Percentiles rank a stretch among this genome's conserved stretches.
These are phyloP conservation scores for Emmelina monodactyla DNA, from an alignment of 2,888 invertebrate species.

Conservation along the genomic window DNA sequence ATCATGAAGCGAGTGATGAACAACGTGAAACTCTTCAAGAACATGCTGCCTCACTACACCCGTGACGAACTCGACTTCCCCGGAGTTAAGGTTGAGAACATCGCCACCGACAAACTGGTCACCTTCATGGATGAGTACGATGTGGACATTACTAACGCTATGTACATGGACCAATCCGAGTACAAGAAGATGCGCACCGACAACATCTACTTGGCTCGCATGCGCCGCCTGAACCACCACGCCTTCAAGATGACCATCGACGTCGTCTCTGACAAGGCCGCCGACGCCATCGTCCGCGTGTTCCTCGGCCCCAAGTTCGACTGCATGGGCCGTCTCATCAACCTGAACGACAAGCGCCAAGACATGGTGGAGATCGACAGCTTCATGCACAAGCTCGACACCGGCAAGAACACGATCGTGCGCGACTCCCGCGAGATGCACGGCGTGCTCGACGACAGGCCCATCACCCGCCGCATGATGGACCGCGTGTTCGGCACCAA, in stretches of 20 bases:
- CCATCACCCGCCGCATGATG: slow-evolving; percentile 38
- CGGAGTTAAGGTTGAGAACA: slow-evolving; percentile 69
- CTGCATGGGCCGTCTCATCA: slow-evolving; percentile 65
- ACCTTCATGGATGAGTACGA: slow-evolving; percentile 77
- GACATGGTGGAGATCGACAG: slow-evolving; percentile 57
- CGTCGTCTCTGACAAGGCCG: slow-evolving; percentile 63
- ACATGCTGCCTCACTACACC: slow-evolving; percentile 65
- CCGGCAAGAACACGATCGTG: slow-evolving; percentile 73
- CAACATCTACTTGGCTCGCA: slow-evolving; percentile 60
- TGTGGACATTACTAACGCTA: slow-evolving; percentile 69
- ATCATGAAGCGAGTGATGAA: slow-evolving; percentile 69
- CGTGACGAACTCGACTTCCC: slow-evolving; percentile 67
- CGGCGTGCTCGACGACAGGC: slow-evolving; percentile 68
- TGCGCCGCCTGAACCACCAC: slow-evolving; percentile 71
- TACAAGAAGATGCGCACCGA: slow-evolving; percentile 56
- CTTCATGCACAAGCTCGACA: slow-evolving; percentile 68
- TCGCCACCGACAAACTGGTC: slow-evolving; percentile 70
- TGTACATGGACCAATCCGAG: slow-evolving; percentile 56
- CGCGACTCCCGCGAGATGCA: slow-evolving; percentile 74
- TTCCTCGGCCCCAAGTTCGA: slow-evolving; percentile 78
- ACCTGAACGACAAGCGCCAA: slow-evolving; percentile 46
- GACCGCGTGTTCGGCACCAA: slow-evolving; percentile 31
- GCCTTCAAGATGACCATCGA: slow-evolving; percentile 68
- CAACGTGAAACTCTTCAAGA: slow-evolving; percentile 67
- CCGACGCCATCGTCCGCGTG: slow-evolving; percentile 69